Conservation (phyloP, 2,113 vertebrate genomes). For the Indri indri region DNA sequence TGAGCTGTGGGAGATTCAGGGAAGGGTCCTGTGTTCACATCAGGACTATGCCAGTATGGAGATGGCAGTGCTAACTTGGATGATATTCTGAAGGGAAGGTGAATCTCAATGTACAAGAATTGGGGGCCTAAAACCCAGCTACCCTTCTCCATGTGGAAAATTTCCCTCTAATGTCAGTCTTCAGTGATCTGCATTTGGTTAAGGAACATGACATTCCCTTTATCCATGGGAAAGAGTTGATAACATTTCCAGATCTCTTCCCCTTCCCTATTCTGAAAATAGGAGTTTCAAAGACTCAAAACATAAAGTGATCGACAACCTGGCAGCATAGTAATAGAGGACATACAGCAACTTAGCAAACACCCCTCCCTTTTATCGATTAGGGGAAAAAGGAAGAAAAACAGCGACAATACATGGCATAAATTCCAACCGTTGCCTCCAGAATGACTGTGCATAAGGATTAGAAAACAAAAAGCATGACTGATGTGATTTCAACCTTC, state of each 20-base stretch:
- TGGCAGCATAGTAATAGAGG: not conserved
- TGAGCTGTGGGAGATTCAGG: not conserved
- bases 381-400: not conserved
- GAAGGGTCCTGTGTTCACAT: not conserved
- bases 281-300: not conserved
- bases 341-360: not conserved
- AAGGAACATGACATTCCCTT: not conserved
- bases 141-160: not conserved
- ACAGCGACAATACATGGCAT: not conserved
- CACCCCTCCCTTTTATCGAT: not conserved
- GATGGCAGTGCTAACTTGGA: not conserved
- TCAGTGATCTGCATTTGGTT: not conserved
- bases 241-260: not conserved
- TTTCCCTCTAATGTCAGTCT: not conserved
- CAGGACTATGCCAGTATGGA: not conserved
- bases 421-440: not conserved
- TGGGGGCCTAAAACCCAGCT: not conserved
- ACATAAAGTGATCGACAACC: not conserved
- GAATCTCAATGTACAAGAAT: not conserved
- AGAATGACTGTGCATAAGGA: not conserved
- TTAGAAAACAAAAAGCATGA: not conserved
- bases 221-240: not conserved
- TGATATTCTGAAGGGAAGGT: conserved; percentile 21
- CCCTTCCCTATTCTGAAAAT: not conserved
- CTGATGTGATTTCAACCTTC: not conserved